Base-by-base conservation (phyloP, 2,797 vertebrate species). In the Eospalax fontanierii region DNA sequence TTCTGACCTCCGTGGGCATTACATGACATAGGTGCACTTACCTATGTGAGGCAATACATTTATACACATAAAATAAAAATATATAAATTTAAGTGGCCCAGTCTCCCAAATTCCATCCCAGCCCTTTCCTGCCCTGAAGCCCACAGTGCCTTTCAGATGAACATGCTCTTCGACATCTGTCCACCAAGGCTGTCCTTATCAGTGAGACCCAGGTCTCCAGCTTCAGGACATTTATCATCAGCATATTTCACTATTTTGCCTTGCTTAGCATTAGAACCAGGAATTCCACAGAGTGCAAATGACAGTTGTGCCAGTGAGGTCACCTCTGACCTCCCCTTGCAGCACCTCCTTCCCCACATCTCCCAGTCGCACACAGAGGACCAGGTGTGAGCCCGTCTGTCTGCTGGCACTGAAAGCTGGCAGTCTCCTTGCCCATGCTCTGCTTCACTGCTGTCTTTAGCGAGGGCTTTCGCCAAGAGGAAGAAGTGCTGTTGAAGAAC, bases 31-130 rank as follows among this genome's bases (percentile, higher is more conserved):
- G 46, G 46, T 50, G 14, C 50, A 54, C 50, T 54, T 54, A 54
- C 50, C 8, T 54, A 9, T 15, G 14, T 54, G 50, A 54, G 50
- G 50, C 50, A 54, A 14, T 54, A 54, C 12, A 54, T 12, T 54
- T 10, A 54, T 54, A 54, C 46, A 50, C 46, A 50, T 11, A 54
- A 54, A 54, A 54, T 54, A 54, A 54, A 54, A 54, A 54, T 15
- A 54, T n/a, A 54, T 9, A 14, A 54, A 9, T 54, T 50, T 50
- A 54, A 54, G 50, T 54, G 50, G 11, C 70, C n/a, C 22, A 8
- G 0, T 4, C 30, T 22, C 57, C 71, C 0, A 0, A 30, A 3
- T 26, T 43, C 73, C 50, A 14, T 26, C 9, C 33, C 46, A 24
- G 63, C 70, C 66, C 6, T 18, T 76, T 46, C 35, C 57, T 21